Base-by-base conservation (phyloP, 1,140 invertebrate species). In the Ditylenchus dipsaci region DNA sequence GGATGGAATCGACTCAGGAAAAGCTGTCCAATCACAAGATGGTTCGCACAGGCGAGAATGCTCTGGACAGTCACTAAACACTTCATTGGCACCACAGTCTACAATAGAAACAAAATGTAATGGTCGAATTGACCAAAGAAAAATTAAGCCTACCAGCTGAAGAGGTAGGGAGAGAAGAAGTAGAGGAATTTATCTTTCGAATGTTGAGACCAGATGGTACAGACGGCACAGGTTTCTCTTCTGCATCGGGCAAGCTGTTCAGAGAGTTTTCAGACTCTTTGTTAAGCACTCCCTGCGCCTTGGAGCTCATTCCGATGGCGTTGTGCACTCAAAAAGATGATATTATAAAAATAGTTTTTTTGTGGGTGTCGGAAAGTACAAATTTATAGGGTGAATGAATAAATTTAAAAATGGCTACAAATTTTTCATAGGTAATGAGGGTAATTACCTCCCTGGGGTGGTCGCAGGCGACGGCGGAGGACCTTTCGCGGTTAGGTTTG, bases 1-100 rank as follows among this genome's bases (percentile, higher is more conserved):
- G 47, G 64, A 65, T 15, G 79, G 79, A 38, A 80, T 76, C 26
- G 78, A 71, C 60, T 81, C 79, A 1, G 79, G 81, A 60, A 77
- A 77, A 23, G 68, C 59, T 0, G 81, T 81, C 79, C 79, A 81
- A 42, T 81, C 79, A 56, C 79, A 81, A 21, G 60, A 67, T 11
- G 79, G 74, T 67, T 81, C 79, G 63, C 79, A 81, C 65, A 73
- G 68, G n/a, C 79, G 38, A 8, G 72, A 64, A 19, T 59, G 69
- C 26, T 81, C 79, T 11, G 79, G 79, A 62, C 79, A 81, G 23
- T 71, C 66, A 17, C 58, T 68, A 30, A 61, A 83, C 59, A 67
- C 72, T 67, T 81, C 79, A 69, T 83, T 83, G 47, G 45, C 27
- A 19, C 72, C 76, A 33, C 76, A 76, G 53, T n/a, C 43, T 13